Base-by-base conservation (phyloP, 1,140 invertebrate genomes). In the Andricus grossulariae region DNA sequence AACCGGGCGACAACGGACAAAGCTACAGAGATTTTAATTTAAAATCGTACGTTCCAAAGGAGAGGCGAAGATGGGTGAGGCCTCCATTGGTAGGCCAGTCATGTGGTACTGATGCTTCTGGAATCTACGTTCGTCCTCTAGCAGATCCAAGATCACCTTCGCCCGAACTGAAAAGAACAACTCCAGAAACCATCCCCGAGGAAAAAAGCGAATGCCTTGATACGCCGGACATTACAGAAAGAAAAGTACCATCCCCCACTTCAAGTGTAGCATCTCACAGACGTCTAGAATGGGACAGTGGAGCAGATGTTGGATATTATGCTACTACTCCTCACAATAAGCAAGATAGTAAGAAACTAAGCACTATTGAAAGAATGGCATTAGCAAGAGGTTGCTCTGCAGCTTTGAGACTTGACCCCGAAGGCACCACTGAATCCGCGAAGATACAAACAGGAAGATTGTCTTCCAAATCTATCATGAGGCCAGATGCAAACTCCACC, bases 261-360 rank as follows among this genome's bases (percentile, higher is more conserved):
- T 94, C 94, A 71, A 95, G 94, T 84, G 85, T 94, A 1, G 92
- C 93, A 4, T 95, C 94, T 3, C 92, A 94, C 80, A 91, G 93
- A 10, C 94, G 93, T 78, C 86, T 96, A 4, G 95, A 96, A 89
- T 96, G 95, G 95, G 95, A 96, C 85, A 95, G 94, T 77, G 93
- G 95, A 70, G 95, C 94, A 10, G 95, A 96, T 90, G 95, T 96
- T 52, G 95, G 95, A 7, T 96, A 96, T 89, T 92, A 85, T 25
- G 93, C 94, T 86, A 84, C 73, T 55, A 51, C 80, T 13, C 77
- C 83, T n/a, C 79, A 76, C 13, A 90, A 90, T 78, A 92, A 90
- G 84, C 90, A 91, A 16, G 87, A 85, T 79, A 76, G 88, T 81
- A 86, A 92, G 79, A 78, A 92, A 84, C 79, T 94, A 1, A 93